Conservation (phyloP, 2,797 vertebrate species). For the Pitangus sulphuratus region DNA sequence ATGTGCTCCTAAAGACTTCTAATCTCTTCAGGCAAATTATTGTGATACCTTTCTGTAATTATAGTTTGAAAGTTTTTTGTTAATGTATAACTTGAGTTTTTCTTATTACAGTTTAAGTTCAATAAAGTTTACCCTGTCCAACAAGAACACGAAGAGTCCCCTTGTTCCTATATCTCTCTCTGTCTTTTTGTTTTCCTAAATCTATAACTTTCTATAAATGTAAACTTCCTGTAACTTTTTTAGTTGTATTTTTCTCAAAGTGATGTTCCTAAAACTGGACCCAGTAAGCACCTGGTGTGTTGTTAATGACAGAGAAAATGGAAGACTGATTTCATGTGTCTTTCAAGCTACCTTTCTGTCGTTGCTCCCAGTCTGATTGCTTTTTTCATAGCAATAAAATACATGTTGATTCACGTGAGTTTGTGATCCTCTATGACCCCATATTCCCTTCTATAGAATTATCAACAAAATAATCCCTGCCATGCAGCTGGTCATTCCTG, state of each 20-base stretch:
- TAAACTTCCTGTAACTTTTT: background rate
- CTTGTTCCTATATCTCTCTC: background rate
- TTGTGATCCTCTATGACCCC: background rate
- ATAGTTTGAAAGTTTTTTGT: background rate
- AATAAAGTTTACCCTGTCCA: background rate
- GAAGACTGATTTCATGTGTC: background rate
- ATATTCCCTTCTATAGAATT: background rate
- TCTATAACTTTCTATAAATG: background rate
- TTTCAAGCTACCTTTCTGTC: background rate
- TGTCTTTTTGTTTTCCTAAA: background rate
- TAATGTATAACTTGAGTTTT: background rate
- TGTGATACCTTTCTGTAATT: background rate
- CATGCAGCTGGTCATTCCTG: background rate
- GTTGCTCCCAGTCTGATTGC: background rate
- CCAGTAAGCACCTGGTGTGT: background rate
- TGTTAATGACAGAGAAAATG: background rate
- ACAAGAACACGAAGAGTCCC: background rate
- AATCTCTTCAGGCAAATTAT: background rate
- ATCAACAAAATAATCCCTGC: background rate
- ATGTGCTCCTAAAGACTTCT: background rate
- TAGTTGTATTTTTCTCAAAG: background rate
- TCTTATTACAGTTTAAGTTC: background rate
- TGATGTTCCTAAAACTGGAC: background rate
- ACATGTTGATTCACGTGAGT: background rate
- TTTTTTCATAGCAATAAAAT: background rate